Conservation (phyloP, 1,140 invertebrate species). For the Neuroterus valhalla region DNA sequence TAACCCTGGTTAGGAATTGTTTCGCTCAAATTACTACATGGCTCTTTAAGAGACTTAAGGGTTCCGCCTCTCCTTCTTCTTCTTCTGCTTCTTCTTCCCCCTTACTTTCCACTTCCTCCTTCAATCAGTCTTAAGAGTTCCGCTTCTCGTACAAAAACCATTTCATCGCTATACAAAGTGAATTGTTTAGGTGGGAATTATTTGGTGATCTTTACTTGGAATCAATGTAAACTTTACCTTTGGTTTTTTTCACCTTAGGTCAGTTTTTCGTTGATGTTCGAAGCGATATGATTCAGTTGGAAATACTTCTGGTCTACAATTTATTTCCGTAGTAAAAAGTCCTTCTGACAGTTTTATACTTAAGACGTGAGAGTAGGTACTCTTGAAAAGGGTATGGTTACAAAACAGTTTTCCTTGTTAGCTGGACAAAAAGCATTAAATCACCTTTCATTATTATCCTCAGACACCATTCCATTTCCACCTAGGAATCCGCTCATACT, state of each 20-base stretch:
- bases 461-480: constrained; percentile 17
- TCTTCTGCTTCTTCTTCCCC: constrained; percentile 1
- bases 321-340: no score
- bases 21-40: constrained; percentile 60
- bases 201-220: not conserved
- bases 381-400: constrained; percentile 7
- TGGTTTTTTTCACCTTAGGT: no score
- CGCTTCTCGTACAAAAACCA: not conserved
- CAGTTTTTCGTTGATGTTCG: no score
- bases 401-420: constrained; percentile 24
- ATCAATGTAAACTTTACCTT: no score
- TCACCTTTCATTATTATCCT: constrained; percentile 17
- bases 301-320: no score
- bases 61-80: not conserved
- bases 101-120: constrained; percentile 12
- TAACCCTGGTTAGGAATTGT: constrained; percentile 54
- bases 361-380: not conserved
- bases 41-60: constrained; percentile 43
- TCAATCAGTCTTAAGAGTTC: not conserved
- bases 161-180: not conserved
- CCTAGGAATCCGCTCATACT: constrained; percentile 9
- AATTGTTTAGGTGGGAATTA: not conserved
- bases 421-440: constrained; percentile 25
- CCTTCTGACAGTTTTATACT: no score
- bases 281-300: no score